Evolutionary conservation across 2,797 vertebrate species (phyloP).

Genomic region (Urocyon cinereoargenteus): DNA sequence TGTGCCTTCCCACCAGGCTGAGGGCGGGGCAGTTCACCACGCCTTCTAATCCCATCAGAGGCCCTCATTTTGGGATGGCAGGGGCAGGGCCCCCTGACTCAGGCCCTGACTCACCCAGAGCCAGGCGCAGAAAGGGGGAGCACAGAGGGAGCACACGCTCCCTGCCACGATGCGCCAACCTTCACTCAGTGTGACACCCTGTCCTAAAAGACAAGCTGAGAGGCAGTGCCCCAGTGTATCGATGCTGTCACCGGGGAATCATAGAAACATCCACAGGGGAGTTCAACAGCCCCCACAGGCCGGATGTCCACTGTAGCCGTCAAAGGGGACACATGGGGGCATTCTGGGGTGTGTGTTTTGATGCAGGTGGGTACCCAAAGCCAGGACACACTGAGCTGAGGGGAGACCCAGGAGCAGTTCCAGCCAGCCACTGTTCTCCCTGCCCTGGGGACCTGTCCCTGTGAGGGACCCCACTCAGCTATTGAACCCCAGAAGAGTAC

Average conservation of each 20-base stretch:
- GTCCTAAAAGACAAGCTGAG: not conserved
- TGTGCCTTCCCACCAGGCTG: not conserved
- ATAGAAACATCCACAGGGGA: not conserved
- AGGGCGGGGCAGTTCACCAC: not conserved
- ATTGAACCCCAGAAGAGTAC: not conserved
- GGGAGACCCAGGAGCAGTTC: not conserved
- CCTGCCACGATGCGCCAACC: not conserved
- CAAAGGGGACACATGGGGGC: not conserved
- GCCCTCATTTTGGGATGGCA: not conserved
- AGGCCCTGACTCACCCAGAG: slow-evolving; percentile 13
- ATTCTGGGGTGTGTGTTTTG: not conserved
- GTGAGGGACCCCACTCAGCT: not conserved
- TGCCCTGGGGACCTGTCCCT: not conserved
- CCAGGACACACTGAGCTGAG: not conserved
- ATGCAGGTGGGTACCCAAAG: not conserved
- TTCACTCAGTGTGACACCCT: not conserved
- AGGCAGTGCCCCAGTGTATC: not conserved
- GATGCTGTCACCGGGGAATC: not conserved
- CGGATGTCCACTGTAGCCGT: not conserved
- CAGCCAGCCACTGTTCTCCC: not conserved
- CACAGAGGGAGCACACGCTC: not conserved
- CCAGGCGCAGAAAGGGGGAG: not conserved
- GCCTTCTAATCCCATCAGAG: not conserved
- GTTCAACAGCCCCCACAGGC: not conserved
- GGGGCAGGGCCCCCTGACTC: not conserved